A percentile compares a stretch with the other conserved stretches of the same genome.
phyloP scores from a whole-genome alignment of 2,888 invertebrate species.

The Tenthredo scrophulariae region DNA sequence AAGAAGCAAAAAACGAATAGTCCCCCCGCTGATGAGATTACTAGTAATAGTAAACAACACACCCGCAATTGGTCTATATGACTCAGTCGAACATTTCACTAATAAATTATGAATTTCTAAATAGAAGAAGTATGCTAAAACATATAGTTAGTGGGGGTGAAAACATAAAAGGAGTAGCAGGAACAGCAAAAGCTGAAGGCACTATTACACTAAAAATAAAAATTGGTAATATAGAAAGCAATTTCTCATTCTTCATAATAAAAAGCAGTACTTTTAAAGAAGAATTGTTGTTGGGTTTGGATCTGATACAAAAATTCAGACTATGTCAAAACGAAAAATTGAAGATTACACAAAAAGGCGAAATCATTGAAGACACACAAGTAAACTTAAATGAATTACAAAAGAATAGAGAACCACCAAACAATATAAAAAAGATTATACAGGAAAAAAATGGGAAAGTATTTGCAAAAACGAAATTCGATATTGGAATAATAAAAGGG shows the following conservation, averaged over 20 bases:
- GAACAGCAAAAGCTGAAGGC: conserved; percentile 17
- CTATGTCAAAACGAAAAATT: conserved; percentile 7
- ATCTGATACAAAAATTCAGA: neutral
- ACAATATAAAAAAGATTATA: neutral
- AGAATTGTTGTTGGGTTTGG: conserved; percentile 5
- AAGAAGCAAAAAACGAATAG: conserved; percentile 48
- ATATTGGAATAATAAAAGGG: conserved; percentile 56
- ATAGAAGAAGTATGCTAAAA: neutral
- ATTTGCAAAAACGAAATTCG: conserved; percentile 56
- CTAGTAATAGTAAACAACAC: conserved; percentile 12
- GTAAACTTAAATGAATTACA: neutral
- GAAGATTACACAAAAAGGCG: neutral
- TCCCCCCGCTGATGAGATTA: conserved; percentile 37
- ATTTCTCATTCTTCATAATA: conserved; percentile 33
- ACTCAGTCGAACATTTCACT: conserved; percentile 42
- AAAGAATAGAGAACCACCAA: neutral
- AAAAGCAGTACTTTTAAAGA: conserved; percentile 33
- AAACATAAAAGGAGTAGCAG: neutral
- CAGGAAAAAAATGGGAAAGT: conserved; percentile 21
- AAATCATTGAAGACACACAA: neutral
- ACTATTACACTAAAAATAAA: conserved; percentile 1
- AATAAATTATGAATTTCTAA: conserved; percentile 29
- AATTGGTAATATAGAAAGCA: conserved; percentile 17
- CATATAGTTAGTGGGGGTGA: conserved; percentile 1
- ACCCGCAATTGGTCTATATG: conserved; percentile 27